Conservation (phyloP, 2,113 vertebrate genomes). For the Perca schrenkii region DNA sequence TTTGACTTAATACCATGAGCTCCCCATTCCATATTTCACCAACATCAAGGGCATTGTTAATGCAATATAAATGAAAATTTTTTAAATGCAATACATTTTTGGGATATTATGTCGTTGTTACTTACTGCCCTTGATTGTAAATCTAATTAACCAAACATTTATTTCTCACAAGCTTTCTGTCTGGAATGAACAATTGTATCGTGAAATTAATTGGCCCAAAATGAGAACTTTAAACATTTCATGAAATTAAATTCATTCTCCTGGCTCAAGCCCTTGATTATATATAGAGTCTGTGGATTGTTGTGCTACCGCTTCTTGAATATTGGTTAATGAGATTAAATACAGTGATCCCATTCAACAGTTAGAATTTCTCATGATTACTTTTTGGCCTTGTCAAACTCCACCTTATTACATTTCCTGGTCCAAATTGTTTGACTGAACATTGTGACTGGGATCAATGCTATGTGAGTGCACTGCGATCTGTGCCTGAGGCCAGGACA, state of each 20-base stretch:
- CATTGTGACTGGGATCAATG: constrained; percentile 47
- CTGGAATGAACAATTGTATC: constrained; percentile 47
- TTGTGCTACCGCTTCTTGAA: constrained; percentile 6
- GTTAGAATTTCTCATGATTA: constrained; percentile 15
- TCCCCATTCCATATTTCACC: constrained; percentile 61
- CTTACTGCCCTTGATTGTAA: constrained; percentile 64
- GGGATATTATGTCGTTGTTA: constrained; percentile 56
- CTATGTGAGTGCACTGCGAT: constrained; percentile 40
- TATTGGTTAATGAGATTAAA: constrained; percentile 20
- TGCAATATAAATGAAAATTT: constrained; percentile 54
- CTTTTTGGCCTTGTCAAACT: constrained; percentile 46
- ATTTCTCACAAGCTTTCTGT: constrained; percentile 52
- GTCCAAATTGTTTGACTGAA: constrained; percentile 37
- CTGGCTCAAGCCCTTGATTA: constrained; percentile 42
- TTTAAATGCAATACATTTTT: constrained; percentile 61
- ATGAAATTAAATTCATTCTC: constrained; percentile 57
- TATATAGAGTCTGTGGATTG: constrained; percentile 26
- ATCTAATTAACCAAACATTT: constrained; percentile 71
- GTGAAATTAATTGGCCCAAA: constrained; percentile 57
- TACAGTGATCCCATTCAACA: constrained; percentile 27
- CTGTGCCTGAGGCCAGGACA: constrained; percentile 49
- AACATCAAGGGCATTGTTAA: constrained; percentile 61
- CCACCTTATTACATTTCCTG: constrained; percentile 21
- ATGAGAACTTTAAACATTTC: constrained; percentile 53
- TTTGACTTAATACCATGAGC: constrained; percentile 38